Percentiles rank a stretch among this genome's conserved stretches.
phyloP scores from a whole-genome alignment of 2,888 invertebrate species.

The Chouioia cunea region DNA sequence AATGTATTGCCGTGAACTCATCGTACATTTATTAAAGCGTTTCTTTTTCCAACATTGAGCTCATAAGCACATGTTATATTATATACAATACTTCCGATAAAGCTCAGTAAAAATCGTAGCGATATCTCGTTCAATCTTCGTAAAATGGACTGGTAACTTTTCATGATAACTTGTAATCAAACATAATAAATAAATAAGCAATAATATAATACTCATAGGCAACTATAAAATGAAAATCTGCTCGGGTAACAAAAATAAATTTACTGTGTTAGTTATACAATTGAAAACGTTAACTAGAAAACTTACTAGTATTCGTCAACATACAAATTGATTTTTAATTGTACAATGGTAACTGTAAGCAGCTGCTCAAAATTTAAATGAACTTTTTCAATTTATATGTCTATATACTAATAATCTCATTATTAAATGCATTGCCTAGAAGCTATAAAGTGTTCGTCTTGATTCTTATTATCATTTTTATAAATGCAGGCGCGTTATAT shows the following conservation, averaged over 20 bases:
- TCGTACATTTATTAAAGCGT: conserved; percentile 40
- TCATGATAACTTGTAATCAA: conserved; percentile 51
- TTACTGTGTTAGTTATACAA: conserved; percentile 29
- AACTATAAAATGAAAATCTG: conserved; percentile 38
- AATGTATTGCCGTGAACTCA: conserved; percentile 33
- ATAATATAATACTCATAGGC: conserved; percentile 57
- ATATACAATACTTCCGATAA: conserved; percentile 44
- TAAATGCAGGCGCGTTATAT: conserved; percentile 46
- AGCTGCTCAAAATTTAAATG: conserved; percentile 31
- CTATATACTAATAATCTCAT: conserved; percentile 30
- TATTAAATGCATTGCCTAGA: conserved; percentile 30
- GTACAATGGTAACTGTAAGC: conserved; percentile 9
- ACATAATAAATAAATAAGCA: conserved; percentile 61
- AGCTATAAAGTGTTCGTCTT: conserved; percentile 23
- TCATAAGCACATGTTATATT: conserved; percentile 40
- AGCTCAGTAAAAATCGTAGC: conserved; percentile 31
- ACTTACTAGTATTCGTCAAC: conserved; percentile 18
- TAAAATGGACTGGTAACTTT: conserved; percentile 45
- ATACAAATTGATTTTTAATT: conserved; percentile 14
- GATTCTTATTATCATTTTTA: conserved; percentile 16
- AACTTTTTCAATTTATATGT: conserved; percentile 20
- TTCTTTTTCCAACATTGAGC: conserved; percentile 42
- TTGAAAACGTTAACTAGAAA: conserved; percentile 30
- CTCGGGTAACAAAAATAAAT: conserved; percentile 10
- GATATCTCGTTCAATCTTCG: conserved; percentile 37